These are phyloP conservation scores for Okapia johnstoni DNA, from an alignment of 2,113 vertebrate genomes.

Conservation along the genomic window DNA sequence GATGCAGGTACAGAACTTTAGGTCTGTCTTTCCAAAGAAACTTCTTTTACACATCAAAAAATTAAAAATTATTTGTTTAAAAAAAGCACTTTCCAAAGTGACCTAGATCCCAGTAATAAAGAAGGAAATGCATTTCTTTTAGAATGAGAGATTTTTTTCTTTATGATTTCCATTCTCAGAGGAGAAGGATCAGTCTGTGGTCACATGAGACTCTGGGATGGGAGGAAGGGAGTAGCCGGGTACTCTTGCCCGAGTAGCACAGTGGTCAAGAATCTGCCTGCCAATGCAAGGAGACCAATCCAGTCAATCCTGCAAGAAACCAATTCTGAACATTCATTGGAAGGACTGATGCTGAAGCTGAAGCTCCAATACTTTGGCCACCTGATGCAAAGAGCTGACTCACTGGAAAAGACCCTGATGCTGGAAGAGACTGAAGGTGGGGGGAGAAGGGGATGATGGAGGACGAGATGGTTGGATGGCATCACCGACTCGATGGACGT, in stretches of 20 bases:
- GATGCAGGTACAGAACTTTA: not conserved
- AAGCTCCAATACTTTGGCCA: not conserved
- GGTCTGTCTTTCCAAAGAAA: not conserved
- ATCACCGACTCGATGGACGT: not conserved
- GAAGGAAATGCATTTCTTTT: not conserved
- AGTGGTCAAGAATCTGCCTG: not conserved
- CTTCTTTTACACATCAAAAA: not conserved
- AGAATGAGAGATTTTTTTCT: not conserved
- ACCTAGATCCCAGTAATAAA: not conserved
- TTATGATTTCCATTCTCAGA: not conserved
- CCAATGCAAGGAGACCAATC: not conserved
- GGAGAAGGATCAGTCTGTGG: accelerated
- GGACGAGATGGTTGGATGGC: not conserved
- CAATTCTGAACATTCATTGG: not conserved
- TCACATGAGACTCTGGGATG: too few relatives aligned
- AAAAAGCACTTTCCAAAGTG: not conserved
- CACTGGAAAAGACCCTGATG: not conserved
- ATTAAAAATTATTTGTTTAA: not conserved
- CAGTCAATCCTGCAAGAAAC: not conserved
- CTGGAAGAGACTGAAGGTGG: not conserved
- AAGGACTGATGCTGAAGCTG: not conserved
- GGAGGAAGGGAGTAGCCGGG: too few relatives aligned
- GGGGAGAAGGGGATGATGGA: not conserved
- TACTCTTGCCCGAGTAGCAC: not conserved
- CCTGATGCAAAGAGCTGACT: not conserved